Evolutionary conservation across 2,113 vertebrate genomes (phyloP), one percentile per base, ranked within the genome.

Genomic region (Gobius niger): DNA sequence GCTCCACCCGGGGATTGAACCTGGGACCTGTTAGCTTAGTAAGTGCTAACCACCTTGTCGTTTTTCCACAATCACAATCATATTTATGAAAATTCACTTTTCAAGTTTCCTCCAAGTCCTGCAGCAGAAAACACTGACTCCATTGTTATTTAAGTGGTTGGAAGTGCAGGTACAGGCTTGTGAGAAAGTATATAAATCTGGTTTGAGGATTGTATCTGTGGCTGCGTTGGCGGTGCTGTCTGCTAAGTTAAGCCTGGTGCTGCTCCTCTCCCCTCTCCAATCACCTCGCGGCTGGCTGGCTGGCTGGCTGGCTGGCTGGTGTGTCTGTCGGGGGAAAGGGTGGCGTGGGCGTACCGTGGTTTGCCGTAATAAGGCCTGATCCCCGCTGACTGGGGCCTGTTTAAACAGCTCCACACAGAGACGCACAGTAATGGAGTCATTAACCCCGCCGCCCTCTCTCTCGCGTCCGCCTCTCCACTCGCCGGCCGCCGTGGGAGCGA

Each of bases 281-380:
- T 96, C 93, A 93, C 91, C 95, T 34, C 24, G 2, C 24, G 24
- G 24, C 24, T 34, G 24, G 96, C 97, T 94, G 94, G 75, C 78
- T 89, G 82, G 91, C n/a, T n/a, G 24, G 24, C 24, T 34, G 24
- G 96, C 97, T 94, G 94, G 75, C 78, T 89, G 82, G 91, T 94
- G 95, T 86, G 94, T 87, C 94, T 71, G 92, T 92, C 89, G 93
- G 85, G 85, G 93, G 93, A 93, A 92, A 89, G 49, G 85, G 72
- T 54, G 18, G 92, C 91, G 90, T 81, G 50, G 82, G 85, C 94
- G 94, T 94, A 95, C 94, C 96, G 96, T 98, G 96, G 96, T 94
- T 94, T 94, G 93, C 94, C 96, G 96, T 98, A 98, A 98, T 96
- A 96, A 96, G 95, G 94, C 95, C 95, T 95, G 96, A 97, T 97